Evolutionary conservation across 2,797 vertebrate genomes (phyloP).

Genomic region (Fundulus diaphanus): DNA sequence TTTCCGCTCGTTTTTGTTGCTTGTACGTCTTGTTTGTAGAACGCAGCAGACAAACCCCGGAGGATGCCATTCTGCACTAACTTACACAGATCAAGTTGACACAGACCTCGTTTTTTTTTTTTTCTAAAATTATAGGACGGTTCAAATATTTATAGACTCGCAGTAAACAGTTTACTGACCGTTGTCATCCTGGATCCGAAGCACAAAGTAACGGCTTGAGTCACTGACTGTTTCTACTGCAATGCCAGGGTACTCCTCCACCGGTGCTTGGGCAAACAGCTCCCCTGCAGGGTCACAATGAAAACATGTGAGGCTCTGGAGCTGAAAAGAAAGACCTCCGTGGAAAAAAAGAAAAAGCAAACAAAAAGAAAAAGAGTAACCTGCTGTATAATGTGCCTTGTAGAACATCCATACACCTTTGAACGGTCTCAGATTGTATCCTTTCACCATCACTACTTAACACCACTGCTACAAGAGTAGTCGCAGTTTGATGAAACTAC

Average conservation of each 20-base stretch:
- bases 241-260: conserved; percentile 92
- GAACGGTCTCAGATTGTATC: background rate
- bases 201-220: conserved; percentile 97
- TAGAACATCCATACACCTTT: background rate
- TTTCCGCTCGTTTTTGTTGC: conserved; percentile 7
- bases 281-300: conserved; percentile 81
- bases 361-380: conserved; percentile 3
- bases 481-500: too few species aligned
- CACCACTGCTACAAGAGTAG: too few species aligned
- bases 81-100: background rate
- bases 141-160: conserved; percentile 29
- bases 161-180: conserved; percentile 78
- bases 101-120: conserved; percentile 6
- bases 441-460: background rate
- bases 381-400: background rate
- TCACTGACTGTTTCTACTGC: conserved; percentile 95
- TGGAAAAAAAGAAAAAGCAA: background rate
- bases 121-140: conserved; percentile 17
- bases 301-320: background rate
- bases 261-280: conserved; percentile 94
- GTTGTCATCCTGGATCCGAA: conserved; percentile 95
- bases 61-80: background rate
- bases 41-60: background rate
- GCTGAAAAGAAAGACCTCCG: conserved; percentile 1
- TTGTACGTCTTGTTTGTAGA: background rate